Evolutionary conservation across 2,113 vertebrate species (phyloP).

Genomic region (Trinectes maculatus): DNA sequence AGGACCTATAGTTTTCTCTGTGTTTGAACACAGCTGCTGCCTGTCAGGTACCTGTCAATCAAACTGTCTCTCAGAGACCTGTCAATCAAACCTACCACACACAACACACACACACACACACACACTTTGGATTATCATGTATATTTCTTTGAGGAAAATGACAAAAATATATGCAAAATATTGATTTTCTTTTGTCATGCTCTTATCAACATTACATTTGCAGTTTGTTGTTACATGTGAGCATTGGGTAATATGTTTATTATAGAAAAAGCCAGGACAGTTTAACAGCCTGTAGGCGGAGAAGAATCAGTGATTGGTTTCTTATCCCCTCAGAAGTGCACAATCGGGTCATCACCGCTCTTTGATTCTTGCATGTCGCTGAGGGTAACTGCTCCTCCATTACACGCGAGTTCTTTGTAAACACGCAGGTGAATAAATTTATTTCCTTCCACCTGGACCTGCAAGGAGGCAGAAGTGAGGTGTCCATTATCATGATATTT

Average conservation of each 20-base stretch:
- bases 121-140: too few relatives aligned
- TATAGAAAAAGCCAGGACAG: neutral
- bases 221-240: constrained; percentile 1
- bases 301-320: neutral
- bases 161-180: too few relatives aligned
- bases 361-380: constrained; percentile 75
- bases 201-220: neutral
- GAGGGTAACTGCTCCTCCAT: constrained; percentile 68
- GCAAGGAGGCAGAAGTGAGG: constrained; percentile 35
- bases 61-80: too few relatives aligned
- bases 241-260: neutral
- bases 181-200: too few relatives aligned
- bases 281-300: constrained; percentile 11
- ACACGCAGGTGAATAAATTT: constrained; percentile 80
- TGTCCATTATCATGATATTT: too few relatives aligned
- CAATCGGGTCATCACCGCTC: constrained; percentile 77
- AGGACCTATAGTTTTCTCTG: too few relatives aligned
- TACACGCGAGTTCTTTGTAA: constrained; percentile 68
- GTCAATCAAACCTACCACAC: too few relatives aligned
- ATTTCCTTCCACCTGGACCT: constrained; percentile 81
- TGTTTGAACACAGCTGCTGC: too few relatives aligned
- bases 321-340: constrained; percentile 71
- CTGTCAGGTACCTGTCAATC: too few relatives aligned
- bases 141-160: too few relatives aligned
- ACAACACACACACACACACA: too few relatives aligned